Evolutionary conservation across 2,797 vertebrate genomes (phyloP).

Genomic region (Rallus crepitans): DNA sequence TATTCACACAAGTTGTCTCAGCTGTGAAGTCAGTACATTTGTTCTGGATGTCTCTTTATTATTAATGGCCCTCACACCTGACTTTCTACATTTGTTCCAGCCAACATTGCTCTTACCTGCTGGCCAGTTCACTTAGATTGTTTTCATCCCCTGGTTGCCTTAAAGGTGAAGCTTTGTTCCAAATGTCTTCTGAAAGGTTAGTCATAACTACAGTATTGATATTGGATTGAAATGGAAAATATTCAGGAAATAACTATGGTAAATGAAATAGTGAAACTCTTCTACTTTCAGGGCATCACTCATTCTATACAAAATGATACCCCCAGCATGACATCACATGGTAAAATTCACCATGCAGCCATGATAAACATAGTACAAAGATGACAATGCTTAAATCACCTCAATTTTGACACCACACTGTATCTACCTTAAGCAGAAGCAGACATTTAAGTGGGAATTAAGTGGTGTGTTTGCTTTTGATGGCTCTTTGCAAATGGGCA

Average conservation of each 20-base stretch:
- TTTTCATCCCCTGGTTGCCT: slow-evolving; percentile 24
- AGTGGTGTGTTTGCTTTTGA: background rate
- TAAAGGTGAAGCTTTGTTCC: slow-evolving; percentile 58
- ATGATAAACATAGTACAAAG: background rate
- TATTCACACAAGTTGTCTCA: slow-evolving; percentile 63
- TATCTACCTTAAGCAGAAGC: background rate
- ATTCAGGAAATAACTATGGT: background rate
- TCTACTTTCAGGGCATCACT: background rate
- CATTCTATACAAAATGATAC: background rate
- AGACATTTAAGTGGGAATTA: background rate
- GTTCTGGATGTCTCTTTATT: slow-evolving; percentile 63
- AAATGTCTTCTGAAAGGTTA: slow-evolving; percentile 57
- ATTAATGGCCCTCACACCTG: slow-evolving; percentile 57
- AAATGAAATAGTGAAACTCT: background rate
- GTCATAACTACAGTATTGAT: background rate
- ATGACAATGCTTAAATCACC: background rate
- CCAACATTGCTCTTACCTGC: slow-evolving; percentile 29
- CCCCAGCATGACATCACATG: background rate
- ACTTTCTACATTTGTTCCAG: slow-evolving; percentile 47
- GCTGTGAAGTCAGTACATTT: slow-evolving; percentile 60
- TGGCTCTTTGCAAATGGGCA: background rate
- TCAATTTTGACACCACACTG: background rate
- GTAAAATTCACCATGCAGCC: background rate
- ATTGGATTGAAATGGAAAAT: background rate
- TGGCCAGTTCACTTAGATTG: slow-evolving; percentile 30